These are phyloP conservation scores for Onychorhynchus coronatus DNA, from an alignment of 2,113 vertebrate genomes.

Conservation along the genomic window DNA sequence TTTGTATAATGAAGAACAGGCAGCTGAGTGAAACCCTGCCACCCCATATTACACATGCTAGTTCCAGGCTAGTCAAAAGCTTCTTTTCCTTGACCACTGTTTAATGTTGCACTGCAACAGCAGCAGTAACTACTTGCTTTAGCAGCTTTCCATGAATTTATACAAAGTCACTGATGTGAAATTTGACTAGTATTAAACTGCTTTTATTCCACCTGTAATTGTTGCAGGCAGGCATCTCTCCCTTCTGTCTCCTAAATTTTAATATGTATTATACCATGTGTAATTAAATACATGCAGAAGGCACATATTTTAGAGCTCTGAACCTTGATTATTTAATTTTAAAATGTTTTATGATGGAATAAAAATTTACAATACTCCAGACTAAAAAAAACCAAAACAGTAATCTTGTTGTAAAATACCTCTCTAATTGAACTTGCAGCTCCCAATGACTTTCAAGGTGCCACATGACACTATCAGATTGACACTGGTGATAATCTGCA, in stretches of 20 bases:
- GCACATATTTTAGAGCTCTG: not conserved
- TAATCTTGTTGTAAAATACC: not conserved
- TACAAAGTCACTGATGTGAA: not conserved
- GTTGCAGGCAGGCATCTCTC: not conserved
- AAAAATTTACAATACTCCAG: conserved; percentile 18
- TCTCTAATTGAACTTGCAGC: conserved; percentile 4
- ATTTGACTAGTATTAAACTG: conserved; percentile 1
- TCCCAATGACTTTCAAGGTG: not conserved
- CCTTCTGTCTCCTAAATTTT: conserved; percentile 27
- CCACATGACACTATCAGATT: not conserved
- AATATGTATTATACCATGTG: not conserved
- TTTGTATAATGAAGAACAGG: not conserved
- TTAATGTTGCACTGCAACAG: not conserved
- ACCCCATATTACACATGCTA: not conserved
- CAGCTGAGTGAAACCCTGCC: not conserved
- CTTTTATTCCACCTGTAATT: not conserved
- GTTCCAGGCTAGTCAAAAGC: not conserved
- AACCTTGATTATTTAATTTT: conserved; percentile 14
- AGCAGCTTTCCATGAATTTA: conserved; percentile 1
- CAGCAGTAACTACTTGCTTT: not conserved
- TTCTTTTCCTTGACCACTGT: conserved; percentile 6
- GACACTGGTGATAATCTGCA: not conserved
- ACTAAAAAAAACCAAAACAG: not conserved
- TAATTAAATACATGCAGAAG: conserved; percentile 10
- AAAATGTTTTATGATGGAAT: conserved; percentile 22